Evolutionary conservation across 2,797 vertebrate genomes (phyloP), one percentile per base, ranked within the genome.

Genomic region (Thaleichthys pacificus): DNA sequence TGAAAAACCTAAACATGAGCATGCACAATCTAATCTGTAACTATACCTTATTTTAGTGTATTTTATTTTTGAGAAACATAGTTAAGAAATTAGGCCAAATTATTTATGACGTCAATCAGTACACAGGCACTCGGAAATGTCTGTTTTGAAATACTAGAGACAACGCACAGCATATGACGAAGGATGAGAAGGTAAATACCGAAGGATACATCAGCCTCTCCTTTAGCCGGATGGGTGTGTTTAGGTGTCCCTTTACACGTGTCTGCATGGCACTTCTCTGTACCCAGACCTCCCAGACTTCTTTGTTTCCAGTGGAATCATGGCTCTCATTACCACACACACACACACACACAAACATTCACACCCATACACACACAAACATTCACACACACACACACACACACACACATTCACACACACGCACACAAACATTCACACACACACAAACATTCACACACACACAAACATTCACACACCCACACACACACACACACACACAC

Each of bases 251-350:
- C 19, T 65, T 21, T 15, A 19, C 3, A 8, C 12, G 5, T 21
- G 17, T 5, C 42, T n/a, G 9, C 65, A 22, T 32, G 38, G 62
- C 70, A 67, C 71, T 42, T 75, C 51, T 63, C 22, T 72, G 61
- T 42, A 77, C 68, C 73, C 42, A 74, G 63, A 79, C 70, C 71
- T 77, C 69, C 74, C 67, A 54, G 70, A 68, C 75, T 35, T 56
- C 66, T 81, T 85, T 76, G 73, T 86, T 83, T 86, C 74, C 72
- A 66, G 66, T 80, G 73, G 84, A 82, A 80, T 38, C 56, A 69
- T 32, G 30, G 8, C 15, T 11, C 62, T 38, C 8, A 17, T 49
- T 8, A 51, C 67, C 76, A 60, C 76, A 32, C 72, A 14, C 38
- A 66, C 61, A 0, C n/a, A 26, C 54, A 24, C 47, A 24, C n/a